Conservation (phyloP, 2,797 vertebrate species). For the Mus minutoides region DNA sequence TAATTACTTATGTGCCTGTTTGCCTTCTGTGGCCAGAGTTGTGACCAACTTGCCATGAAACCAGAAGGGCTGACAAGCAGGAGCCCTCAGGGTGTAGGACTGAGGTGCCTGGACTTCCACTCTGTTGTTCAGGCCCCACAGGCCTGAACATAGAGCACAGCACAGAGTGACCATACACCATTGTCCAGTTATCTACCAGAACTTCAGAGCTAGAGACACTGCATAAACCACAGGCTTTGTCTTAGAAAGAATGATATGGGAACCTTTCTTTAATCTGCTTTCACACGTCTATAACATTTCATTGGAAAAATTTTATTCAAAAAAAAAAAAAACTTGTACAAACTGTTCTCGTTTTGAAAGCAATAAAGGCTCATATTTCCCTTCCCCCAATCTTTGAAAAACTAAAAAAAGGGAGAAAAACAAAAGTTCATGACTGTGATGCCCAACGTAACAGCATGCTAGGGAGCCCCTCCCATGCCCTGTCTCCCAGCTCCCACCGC, state of each 20-base stretch:
- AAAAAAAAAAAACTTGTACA: constrained; percentile 74
- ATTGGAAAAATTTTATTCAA: constrained; percentile 83
- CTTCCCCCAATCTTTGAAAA: constrained; percentile 62
- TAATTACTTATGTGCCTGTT: neutral
- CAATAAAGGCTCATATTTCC: constrained; percentile 66
- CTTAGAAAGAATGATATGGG: neutral
- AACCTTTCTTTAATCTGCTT: neutral
- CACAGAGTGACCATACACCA: fast-evolving
- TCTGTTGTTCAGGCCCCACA: fast-evolving
- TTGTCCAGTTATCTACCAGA: neutral
- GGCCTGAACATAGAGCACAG: too few relatives aligned
- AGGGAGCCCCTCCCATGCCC: neutral
- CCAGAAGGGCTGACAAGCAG: neutral
- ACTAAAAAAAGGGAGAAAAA: constrained; percentile 4
- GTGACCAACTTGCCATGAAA: neutral
- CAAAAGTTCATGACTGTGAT: neutral
- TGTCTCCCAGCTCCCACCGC: neutral
- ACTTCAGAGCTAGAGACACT: neutral
- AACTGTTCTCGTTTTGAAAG: constrained; percentile 71
- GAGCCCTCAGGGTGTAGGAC: neutral
- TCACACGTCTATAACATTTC: constrained; percentile 47
- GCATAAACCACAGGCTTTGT: neutral
- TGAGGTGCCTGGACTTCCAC: neutral
- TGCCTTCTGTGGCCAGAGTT: neutral
- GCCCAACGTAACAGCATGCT: neutral